These are phyloP conservation scores for Melinaea marsaeus DNA, from an alignment of 2,888 invertebrate species.

Conservation along the genomic window DNA sequence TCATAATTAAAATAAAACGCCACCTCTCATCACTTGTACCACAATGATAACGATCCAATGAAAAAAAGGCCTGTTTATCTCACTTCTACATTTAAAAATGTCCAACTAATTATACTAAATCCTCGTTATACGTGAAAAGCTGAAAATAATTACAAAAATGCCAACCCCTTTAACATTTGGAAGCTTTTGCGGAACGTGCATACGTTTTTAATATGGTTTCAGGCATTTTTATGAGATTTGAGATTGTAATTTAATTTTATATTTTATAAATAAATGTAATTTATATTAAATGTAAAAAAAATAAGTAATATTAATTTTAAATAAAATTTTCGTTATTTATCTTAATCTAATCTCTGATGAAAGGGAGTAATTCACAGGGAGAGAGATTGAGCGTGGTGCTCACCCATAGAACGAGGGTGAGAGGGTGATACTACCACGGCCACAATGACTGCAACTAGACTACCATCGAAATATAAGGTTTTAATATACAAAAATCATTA, in stretches of 20 bases:
- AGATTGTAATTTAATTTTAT: constrained; percentile 8
- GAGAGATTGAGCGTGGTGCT: too few relatives aligned
- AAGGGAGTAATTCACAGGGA: too few relatives aligned
- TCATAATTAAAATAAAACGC: not conserved
- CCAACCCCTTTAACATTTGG: constrained; percentile 18
- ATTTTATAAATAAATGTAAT: constrained; percentile 3
- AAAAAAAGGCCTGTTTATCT: constrained; percentile 39
- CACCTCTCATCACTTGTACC: constrained; percentile 20
- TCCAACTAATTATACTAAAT: constrained; percentile 40
- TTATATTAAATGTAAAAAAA: not conserved
- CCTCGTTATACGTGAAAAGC: constrained; percentile 38
- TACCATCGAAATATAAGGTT: too few relatives aligned
- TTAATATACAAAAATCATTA: too few relatives aligned
- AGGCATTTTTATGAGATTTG: constrained; percentile 16
- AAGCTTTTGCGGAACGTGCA: constrained; percentile 17
- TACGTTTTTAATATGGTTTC: constrained; percentile 21
- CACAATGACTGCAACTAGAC: too few relatives aligned
- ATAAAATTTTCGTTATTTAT: too few relatives aligned
- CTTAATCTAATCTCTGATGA: too few relatives aligned
- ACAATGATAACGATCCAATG: constrained; percentile 37
- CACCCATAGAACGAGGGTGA: too few relatives aligned
- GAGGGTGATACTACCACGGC: too few relatives aligned
- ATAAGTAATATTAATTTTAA: constrained; percentile 8
- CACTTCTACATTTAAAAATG: constrained; percentile 39
- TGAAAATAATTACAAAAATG: constrained; percentile 36